phyloP scores from a whole-genome alignment of 2,113 vertebrate genomes.

The Acinonyx jubatus region DNA sequence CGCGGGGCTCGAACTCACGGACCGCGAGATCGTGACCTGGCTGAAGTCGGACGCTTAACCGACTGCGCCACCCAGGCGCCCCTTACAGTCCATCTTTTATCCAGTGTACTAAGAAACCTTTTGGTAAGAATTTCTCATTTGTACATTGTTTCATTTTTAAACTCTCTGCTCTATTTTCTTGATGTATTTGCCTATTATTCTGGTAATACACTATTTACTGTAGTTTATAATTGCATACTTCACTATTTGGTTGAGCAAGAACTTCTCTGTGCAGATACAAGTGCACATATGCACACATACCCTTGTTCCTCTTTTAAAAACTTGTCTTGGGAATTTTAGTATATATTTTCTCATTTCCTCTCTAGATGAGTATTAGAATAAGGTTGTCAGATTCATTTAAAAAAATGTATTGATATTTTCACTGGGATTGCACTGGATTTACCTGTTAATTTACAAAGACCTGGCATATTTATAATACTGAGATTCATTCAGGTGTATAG shows the following conservation, averaged over 20 bases:
- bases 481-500: not conserved
- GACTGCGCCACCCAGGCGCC: no score
- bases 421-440: not conserved
- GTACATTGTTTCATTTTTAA: not conserved
- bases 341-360: not conserved
- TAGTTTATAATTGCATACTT: not conserved
- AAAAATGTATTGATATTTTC: constrained; percentile 3
- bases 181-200: not conserved
- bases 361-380: constrained; percentile 38
- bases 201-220: not conserved
- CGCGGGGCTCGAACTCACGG: no score
- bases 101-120: not conserved
- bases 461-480: not conserved
- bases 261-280: not conserved
- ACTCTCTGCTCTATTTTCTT: not conserved
- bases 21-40: no score
- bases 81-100: not conserved
- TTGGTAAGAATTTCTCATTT: not conserved
- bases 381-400: not conserved
- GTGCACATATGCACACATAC: not conserved
- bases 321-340: not conserved
- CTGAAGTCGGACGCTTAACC: no score
- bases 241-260: not conserved
- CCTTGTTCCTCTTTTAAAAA: not conserved
- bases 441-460: not conserved